phyloP scores from a whole-genome alignment of 92 coral and sea anemone species.

The Phenganax subtilis region DNA sequence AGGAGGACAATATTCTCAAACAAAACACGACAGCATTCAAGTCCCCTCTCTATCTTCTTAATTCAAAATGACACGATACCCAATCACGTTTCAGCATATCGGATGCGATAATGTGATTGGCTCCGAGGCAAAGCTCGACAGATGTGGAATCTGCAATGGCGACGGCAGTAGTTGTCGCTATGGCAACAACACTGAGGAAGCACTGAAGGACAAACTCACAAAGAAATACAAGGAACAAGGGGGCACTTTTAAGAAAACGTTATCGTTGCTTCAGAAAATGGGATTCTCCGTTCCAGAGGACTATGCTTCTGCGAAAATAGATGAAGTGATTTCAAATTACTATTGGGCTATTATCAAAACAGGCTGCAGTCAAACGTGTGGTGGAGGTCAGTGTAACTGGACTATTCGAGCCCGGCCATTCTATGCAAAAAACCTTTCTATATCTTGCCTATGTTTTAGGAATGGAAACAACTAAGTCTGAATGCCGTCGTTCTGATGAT shows the following conservation, averaged over 20 bases:
- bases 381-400: constrained; percentile 66
- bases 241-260: constrained; percentile 55
- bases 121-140: constrained; percentile 83
- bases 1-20: not conserved
- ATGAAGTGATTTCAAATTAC: constrained; percentile 54
- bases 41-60: not conserved
- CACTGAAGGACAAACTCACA: constrained; percentile 61
- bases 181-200: constrained; percentile 57
- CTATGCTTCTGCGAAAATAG: constrained; percentile 49
- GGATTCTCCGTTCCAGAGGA: constrained; percentile 80
- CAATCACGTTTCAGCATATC: constrained; percentile 58
- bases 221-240: constrained; percentile 53
- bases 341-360: constrained; percentile 93
- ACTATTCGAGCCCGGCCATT: not conserved
- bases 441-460: constrained; percentile 39
- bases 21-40: not conserved
- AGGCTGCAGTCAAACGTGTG: constrained; percentile 92
- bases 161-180: constrained; percentile 79
- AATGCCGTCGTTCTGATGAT: constrained; percentile 95
- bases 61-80: not conserved
- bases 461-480: constrained; percentile 67
- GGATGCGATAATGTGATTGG: constrained; percentile 92
- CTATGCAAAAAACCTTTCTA: not conserved
- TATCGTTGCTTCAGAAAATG: constrained; percentile 65
- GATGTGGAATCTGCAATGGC: constrained; percentile 97